Conservation (phyloP, 2,888 invertebrate species). For the Scaeva pyrastri region DNA sequence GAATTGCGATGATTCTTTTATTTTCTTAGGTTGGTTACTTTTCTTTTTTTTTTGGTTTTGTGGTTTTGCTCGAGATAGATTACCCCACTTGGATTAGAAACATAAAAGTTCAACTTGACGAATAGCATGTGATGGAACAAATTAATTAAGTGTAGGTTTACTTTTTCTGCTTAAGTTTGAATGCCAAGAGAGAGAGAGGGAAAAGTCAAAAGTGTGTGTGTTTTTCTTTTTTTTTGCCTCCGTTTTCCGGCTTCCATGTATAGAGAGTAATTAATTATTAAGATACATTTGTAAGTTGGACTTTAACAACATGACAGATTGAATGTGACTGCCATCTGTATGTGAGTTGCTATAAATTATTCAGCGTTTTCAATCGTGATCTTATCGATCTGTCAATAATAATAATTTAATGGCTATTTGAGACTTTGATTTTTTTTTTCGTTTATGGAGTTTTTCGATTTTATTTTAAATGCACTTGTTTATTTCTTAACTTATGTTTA, state of each 20-base stretch:
- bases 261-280: slow-evolving; percentile 70
- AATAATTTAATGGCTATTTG: slow-evolving; percentile 45
- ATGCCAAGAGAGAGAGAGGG: background rate
- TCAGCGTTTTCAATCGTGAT: slow-evolving; percentile 39
- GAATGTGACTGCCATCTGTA: slow-evolving; percentile 44
- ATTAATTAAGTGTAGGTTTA: slow-evolving; percentile 61
- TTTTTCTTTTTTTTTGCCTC: no score
- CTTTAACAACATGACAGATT: slow-evolving; percentile 71
- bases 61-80: slow-evolving; percentile 50
- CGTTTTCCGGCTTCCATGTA: slow-evolving; percentile 40
- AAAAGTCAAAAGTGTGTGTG: slow-evolving; percentile 7
- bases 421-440: slow-evolving; percentile 46
- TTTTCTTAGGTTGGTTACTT: slow-evolving; percentile 13
- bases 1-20: slow-evolving; percentile 61
- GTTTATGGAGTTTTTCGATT: background rate
- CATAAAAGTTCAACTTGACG: slow-evolving; percentile 64
- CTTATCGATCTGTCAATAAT: slow-evolving; percentile 71
- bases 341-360: slow-evolving; percentile 55
- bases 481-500: no score
- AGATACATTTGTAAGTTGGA: slow-evolving; percentile 56
- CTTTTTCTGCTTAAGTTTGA: background rate
- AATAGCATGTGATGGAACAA: slow-evolving; percentile 64
- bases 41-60: background rate
- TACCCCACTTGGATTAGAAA: slow-evolving; percentile 44
- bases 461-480: background rate